phyloP scores from a whole-genome alignment of 2,797 vertebrate species.

The Sebastes dallii region DNA sequence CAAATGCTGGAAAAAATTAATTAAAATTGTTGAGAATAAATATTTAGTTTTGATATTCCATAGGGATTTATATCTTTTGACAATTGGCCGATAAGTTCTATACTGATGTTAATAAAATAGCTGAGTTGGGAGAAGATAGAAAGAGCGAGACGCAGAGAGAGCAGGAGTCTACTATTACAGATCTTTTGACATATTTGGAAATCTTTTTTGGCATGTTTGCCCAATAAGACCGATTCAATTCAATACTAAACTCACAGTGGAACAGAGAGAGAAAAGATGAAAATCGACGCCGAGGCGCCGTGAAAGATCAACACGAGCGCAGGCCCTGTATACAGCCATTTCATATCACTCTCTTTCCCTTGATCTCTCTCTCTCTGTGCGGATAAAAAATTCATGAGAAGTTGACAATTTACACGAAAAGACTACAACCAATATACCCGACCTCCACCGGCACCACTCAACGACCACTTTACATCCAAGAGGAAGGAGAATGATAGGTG shows the following conservation, averaged over 20 bases:
- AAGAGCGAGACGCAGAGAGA: background rate
- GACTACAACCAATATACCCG: conserved; percentile 27
- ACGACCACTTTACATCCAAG: conserved; percentile 25
- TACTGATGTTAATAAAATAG: background rate
- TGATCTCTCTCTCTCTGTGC: background rate
- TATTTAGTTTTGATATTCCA: background rate
- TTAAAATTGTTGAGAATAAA: background rate
- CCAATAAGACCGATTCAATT: conserved; percentile 22
- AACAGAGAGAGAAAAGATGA: conserved; percentile 11
- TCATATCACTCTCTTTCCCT: conserved; percentile 17
- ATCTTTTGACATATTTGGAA: conserved; percentile 4
- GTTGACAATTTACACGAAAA: conserved; percentile 41
- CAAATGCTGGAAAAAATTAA: background rate
- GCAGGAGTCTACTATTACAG: background rate
- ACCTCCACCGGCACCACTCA: conserved; percentile 23
- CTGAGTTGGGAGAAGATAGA: background rate
- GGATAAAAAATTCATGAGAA: conserved; percentile 46
- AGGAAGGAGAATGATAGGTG: conserved; percentile 6
- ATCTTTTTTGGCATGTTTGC: conserved; percentile 20
- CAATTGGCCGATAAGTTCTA: background rate
- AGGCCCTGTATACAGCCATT: conserved; percentile 25
- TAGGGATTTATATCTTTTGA: background rate
- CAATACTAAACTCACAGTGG: conserved; percentile 12
- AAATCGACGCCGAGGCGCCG: conserved; percentile 25
- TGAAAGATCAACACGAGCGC: conserved; percentile 19